Base-by-base conservation (phyloP, 2,113 vertebrate species). In the Ranitomeya imitator region DNA sequence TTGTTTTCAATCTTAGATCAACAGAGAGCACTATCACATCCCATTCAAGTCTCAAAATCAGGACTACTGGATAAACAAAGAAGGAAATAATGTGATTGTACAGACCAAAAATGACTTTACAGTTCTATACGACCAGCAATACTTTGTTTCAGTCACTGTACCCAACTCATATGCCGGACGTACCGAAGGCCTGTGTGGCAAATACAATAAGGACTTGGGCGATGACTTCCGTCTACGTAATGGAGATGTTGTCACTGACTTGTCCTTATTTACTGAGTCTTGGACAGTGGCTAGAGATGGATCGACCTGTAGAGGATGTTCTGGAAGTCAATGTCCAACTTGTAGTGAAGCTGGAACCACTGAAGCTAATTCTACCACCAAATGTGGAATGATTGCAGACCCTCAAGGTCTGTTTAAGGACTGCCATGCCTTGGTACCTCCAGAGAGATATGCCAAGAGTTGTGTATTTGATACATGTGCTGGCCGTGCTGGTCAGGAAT, bases 61-160 rank as follows among this genome's bases (percentile, higher is more conserved):
- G 9, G 45, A 79, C 9, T 65, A n/a, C 51, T 85, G 73, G 87
- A 15, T 89, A 19, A 85, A 85, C 61, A 45, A 85, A 84, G 81
- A 89, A 57, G 87, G 87, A 67, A 89, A 89, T 81, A 89, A 89
- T 60, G 7, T 89, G 2, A 69, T 89, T 45, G 9, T 89, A 45
- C 80, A 83, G n/a, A 94, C 92, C 18, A 92, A 86, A 57, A 92
- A 95, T 57, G 93, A 93, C 6, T 90, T 94, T 59, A 93, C 12
- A 12, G 92, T 95, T n/a, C 90, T 94, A 51, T 93, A 93, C 54
- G 92, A 94, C 74, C 90, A 91, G 0, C 85, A 88, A 7, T 94
- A 92, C 85, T 93, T 92, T 31, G 92, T 94, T 21, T 92, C 94
- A 65, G 91, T 94, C 63, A 88, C 91, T 0, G 91, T 94, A 10